phyloP scores from a whole-genome alignment of 2,797 vertebrate genomes.

The Iguana delicatissima region DNA sequence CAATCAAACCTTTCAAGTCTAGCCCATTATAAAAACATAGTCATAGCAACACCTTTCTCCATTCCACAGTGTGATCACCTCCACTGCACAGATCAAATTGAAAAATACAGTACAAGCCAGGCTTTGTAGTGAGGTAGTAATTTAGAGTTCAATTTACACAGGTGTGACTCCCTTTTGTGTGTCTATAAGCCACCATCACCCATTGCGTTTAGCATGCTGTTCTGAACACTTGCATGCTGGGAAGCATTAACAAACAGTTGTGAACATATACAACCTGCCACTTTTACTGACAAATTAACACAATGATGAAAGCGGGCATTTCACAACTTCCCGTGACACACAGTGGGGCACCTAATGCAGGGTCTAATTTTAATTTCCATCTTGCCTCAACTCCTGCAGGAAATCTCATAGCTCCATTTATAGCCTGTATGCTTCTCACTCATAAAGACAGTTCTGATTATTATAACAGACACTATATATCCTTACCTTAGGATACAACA shows the following conservation, averaged over 20 bases:
- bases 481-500: neutral
- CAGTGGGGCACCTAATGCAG: neutral
- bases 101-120: neutral
- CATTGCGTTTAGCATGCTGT: neutral
- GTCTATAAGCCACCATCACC: slow-evolving; percentile 5
- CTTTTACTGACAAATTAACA: slow-evolving; percentile 55
- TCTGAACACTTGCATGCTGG: slow-evolving; percentile 14
- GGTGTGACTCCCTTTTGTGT: neutral
- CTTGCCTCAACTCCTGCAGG: neutral
- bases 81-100: neutral
- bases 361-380: slow-evolving; percentile 23
- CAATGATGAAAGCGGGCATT: slow-evolving; percentile 24
- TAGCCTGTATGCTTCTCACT: neutral
- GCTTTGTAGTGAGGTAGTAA: neutral
- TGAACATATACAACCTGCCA: slow-evolving; percentile 16
- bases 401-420: neutral
- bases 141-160: slow-evolving; percentile 11
- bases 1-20: neutral
- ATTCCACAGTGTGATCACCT: neutral
- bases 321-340: slow-evolving; percentile 1
- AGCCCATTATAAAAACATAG: neutral
- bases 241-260: slow-evolving; percentile 20
- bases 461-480: neutral
- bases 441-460: neutral
- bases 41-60: accelerated